phyloP scores from a whole-genome alignment of 2,113 vertebrate species.

The Sylvia atricapilla region DNA sequence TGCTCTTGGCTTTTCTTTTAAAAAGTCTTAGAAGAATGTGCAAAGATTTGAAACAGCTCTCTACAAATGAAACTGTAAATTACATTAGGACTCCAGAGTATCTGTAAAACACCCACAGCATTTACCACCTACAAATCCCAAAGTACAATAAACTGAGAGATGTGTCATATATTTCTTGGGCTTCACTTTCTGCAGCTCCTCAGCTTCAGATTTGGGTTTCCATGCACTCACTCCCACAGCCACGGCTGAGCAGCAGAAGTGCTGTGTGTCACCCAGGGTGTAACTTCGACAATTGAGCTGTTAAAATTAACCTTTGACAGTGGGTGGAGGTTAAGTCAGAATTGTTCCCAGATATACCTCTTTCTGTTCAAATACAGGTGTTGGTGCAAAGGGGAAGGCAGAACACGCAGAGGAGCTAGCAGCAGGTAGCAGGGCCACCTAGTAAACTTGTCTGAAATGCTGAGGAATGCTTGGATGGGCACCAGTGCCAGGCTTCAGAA shows the following conservation, averaged over 20 bases:
- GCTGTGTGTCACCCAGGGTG: neutral
- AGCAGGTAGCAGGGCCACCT: neutral
- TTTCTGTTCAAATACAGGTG: neutral
- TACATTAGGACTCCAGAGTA: neutral
- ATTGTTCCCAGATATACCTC: neutral
- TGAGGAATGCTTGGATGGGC: neutral
- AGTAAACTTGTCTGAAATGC: neutral
- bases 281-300: neutral
- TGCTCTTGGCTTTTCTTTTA: conserved; percentile 52
- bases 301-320: conserved; percentile 16
- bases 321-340: neutral
- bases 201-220: neutral
- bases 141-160: conserved; percentile 1
- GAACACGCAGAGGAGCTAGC: neutral
- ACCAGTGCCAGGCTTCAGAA: neutral
- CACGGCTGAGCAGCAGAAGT: neutral
- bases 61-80: conserved; percentile 28
- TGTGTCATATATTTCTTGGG: neutral
- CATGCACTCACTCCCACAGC: neutral
- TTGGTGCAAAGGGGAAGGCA: neutral
- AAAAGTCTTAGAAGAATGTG: conserved; percentile 1
- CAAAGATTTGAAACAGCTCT: conserved; percentile 29
- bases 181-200: neutral
- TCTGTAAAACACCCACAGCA: conserved; percentile 23
- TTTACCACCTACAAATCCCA: conserved; percentile 39